A percentile compares a stretch with the other conserved stretches of the same genome.
Evolutionary conservation across 2,888 invertebrate species (phyloP).

Genomic region (Chaetogeoica ovagalla): DNA sequence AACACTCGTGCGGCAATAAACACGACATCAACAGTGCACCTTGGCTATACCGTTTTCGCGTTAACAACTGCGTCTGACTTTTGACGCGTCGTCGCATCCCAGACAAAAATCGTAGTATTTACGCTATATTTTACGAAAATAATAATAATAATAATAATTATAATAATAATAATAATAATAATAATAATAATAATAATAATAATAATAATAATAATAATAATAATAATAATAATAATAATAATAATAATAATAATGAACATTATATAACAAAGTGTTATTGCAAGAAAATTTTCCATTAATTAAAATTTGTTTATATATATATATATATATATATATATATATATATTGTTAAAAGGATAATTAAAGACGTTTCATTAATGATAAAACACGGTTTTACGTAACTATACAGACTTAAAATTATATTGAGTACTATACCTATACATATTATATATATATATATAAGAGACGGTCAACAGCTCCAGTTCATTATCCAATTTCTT

Average conservation of each 20-base stretch:
- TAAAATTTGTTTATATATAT: background rate
- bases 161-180: background rate
- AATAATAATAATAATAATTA: background rate
- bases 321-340: no score
- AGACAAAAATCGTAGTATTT: background rate
- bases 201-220: background rate
- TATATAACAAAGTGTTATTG: background rate
- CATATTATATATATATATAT: background rate
- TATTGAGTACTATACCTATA: background rate
- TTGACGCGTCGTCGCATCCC: background rate
- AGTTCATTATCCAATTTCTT: no score
- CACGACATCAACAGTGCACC: background rate
- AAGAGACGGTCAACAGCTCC: no score
- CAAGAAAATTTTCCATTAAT: slow-evolving; percentile 7
- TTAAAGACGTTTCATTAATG: background rate
- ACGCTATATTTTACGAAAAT: background rate
- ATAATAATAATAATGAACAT: background rate
- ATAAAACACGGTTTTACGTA: background rate
- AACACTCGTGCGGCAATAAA: background rate
- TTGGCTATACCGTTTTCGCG: background rate
- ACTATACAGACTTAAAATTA: no score
- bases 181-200: background rate
- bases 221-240: background rate
- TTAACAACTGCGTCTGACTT: background rate
- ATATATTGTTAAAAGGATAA: background rate